These are phyloP conservation scores for Anthophora plumipes DNA, from an alignment of 2,888 invertebrate genomes.

Conservation along the genomic window DNA sequence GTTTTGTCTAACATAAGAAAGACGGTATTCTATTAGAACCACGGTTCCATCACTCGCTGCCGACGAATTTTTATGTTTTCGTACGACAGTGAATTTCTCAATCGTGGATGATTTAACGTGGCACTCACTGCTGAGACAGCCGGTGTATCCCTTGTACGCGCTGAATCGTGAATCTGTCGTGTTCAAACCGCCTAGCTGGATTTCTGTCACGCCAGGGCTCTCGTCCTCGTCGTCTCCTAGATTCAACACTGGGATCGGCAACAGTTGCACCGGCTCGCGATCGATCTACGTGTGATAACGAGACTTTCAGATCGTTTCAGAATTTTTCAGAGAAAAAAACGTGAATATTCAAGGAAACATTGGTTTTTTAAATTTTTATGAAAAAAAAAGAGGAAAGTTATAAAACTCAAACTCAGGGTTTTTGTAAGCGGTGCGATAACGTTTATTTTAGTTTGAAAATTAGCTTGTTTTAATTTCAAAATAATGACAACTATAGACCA, in stretches of 20 bases:
- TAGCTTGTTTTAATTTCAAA: too few relatives aligned
- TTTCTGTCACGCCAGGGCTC: slow-evolving; percentile 89
- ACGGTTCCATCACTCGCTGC: slow-evolving; percentile 9
- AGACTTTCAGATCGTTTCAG: background rate
- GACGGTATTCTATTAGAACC: slow-evolving; percentile 54
- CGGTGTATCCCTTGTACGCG: slow-evolving; percentile 94
- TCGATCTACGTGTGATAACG: slow-evolving; percentile 87
- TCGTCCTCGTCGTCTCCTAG: slow-evolving; percentile 86
- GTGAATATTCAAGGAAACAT: too few relatives aligned
- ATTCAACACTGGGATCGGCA: slow-evolving; percentile 89
- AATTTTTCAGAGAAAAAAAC: too few relatives aligned
- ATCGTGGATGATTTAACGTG: slow-evolving; percentile 9
- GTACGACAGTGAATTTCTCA: slow-evolving; percentile 21
- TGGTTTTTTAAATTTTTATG: too few relatives aligned
- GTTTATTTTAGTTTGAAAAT: too few relatives aligned
- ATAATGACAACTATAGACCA: too few relatives aligned
- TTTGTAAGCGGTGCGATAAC: too few relatives aligned
- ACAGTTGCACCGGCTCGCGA: slow-evolving; percentile 90
- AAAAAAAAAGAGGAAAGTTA: too few relatives aligned
- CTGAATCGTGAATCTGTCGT: slow-evolving; percentile 93
- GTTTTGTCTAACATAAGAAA: slow-evolving; percentile 63
- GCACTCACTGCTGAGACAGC: slow-evolving; percentile 94
- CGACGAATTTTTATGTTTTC: slow-evolving; percentile 27
- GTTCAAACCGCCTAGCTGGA: slow-evolving; percentile 94
- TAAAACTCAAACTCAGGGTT: too few relatives aligned